Base-by-base conservation (phyloP, 1,140 invertebrate genomes). In the Cyphomyrmex costatus region DNA sequence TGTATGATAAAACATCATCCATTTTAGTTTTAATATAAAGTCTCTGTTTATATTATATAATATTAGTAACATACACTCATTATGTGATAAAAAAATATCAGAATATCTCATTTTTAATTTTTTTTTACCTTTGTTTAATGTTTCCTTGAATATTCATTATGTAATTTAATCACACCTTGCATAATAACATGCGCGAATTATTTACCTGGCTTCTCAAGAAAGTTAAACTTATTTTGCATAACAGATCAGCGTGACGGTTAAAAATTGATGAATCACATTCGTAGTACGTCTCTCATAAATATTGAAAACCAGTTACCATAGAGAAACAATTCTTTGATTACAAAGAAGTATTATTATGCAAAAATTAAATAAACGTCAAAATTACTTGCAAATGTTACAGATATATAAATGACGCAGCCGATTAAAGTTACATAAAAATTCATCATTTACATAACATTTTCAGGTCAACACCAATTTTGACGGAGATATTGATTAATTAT, bases 191-290 rank as follows among this genome's bases (percentile, higher is more conserved):
- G 19, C 19, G 36, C 16, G n/a, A 58, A 14, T 80, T 80, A 68
- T 27, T 68, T 53, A 56, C 24, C 1, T n/a, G 27, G 19, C 19
- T 36, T 80, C 21, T 53, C 14, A 27, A 73, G 12, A 21, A 61
- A 74, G 79, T 60, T 36, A 19, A 58, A 49, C 46, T 83, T 61
- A 83, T 60, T 83, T 73, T 60, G 53, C 24, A 60, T 74, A 83
- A 33, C 36, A 36, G 14, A 42, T 73, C 53, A 73, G 68, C 16
- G 14, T 73, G 24, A 60, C 36, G 36, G 10, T 49, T 21, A 49
- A 70, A 73, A 61, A 60, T 60, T 58, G 24, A 61, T 49, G 36
- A 33, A 53, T 73, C 56, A n/a, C 7, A 36, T 80, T 68, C 21
- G 21, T 68, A 24, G n/a, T 60, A 60, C 12, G 19, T 46, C 49